These are phyloP conservation scores for Drosophila nr. fundita DNA, from an alignment of 2,888 invertebrate species.

Conservation along the genomic window DNA sequence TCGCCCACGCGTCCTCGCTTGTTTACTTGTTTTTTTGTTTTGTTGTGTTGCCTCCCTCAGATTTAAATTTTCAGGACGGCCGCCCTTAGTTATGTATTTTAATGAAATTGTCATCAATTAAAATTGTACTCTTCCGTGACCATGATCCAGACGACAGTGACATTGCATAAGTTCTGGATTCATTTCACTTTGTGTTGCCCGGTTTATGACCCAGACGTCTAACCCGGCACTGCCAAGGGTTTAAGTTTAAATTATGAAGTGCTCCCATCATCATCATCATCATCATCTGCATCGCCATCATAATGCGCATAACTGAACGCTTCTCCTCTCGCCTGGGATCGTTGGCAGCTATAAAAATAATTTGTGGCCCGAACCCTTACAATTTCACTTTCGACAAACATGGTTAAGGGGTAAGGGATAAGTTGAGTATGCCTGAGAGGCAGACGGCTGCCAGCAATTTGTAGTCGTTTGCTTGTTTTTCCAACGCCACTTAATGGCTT, in stretches of 20 bases:
- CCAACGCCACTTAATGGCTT: slow-evolving; percentile 74
- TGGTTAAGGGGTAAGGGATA: slow-evolving; percentile 42
- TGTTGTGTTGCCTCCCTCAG: slow-evolving; percentile 14
- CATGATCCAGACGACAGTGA: slow-evolving; percentile 66
- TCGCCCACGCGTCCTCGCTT: slow-evolving; percentile 59
- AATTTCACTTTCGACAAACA: slow-evolving; percentile 45
- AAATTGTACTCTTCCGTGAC: slow-evolving; percentile 74
- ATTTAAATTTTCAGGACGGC: slow-evolving; percentile 52
- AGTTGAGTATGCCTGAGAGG: slow-evolving; percentile 18
- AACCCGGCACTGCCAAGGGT: slow-evolving; percentile 55
- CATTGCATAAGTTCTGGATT: slow-evolving; percentile 57
- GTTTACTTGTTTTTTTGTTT: slow-evolving; percentile 66
- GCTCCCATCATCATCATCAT: slow-evolving; percentile 21
- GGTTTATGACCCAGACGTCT: slow-evolving; percentile 70
- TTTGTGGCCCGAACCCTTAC: slow-evolving; percentile 66
- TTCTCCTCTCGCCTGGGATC: slow-evolving; percentile 58
- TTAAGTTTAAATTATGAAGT: slow-evolving; percentile 55
- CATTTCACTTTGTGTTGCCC: slow-evolving; percentile 36
- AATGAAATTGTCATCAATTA: slow-evolving; percentile 84
- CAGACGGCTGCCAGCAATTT: slow-evolving; percentile 73
- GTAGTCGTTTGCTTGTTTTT: slow-evolving; percentile 79
- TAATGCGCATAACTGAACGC: slow-evolving; percentile 70
- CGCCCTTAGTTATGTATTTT: slow-evolving; percentile 59
- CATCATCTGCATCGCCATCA: slow-evolving; percentile 26
- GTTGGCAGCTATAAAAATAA: slow-evolving; percentile 77